Evolutionary conservation across 2,113 vertebrate species (phyloP), one percentile per base, ranked within the genome.

Genomic region (Neotoma lepida): DNA sequence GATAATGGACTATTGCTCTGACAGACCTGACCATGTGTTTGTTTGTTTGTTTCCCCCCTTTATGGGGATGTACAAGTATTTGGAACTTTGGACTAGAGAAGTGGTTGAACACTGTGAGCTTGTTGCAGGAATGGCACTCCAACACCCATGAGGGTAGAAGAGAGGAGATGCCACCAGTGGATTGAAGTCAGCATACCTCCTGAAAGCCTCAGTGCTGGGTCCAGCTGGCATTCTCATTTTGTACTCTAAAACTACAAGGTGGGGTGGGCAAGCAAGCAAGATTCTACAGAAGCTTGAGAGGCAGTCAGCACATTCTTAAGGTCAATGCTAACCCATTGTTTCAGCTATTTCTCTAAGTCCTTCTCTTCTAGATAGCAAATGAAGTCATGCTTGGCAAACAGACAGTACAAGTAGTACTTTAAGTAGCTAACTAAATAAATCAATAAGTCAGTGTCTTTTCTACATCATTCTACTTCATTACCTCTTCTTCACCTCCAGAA

Each of bases 321-420:
- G 80, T n/a, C 7, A 28, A 17, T 82, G 56, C 41, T 28, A 15
- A 28, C 7, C 24, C 3, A 6, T 61, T 82, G 3, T 61, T 61
- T 41, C 80, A 61, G 24, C 1, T 82, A 28, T 17, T 61, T 82
- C 24, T 82, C 22, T 26, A 82, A 3, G 24, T 41, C 56, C 17
- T 82, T 82, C n/a, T 61, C 14, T 30, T 41, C 24, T 39, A 82
- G n/a, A 13, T 61, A 82, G 54, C 54, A 61, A 82, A 82, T 61
- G 80, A 82, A 41, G 24, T 82, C 80, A 82, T 82, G 80, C 56
- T 61, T 82, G n/a, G 80, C 56, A 82, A 82, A 82, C 26, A 82
- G 18, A 51, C 35, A 56, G n/a, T 41, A 17, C 35, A 58, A 81
- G 24, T 15, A 41, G n/a, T 82, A n/a, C 8, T 82, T 82, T 82